These are phyloP conservation scores for Eurystomus gularis DNA, from an alignment of 2,113 vertebrate species.

Conservation along the genomic window DNA sequence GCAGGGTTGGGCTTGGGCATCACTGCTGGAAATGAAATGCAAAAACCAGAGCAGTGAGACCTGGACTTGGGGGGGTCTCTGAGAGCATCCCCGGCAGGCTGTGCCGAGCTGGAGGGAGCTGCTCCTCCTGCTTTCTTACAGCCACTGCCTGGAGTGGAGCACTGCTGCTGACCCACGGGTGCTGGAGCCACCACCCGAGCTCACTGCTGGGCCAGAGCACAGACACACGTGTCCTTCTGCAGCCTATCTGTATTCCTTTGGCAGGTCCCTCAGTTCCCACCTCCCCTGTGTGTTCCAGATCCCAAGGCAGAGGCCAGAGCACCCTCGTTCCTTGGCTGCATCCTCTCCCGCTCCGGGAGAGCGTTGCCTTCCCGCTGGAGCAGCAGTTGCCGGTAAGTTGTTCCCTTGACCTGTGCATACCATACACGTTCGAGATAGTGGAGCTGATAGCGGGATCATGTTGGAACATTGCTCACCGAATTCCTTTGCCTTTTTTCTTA, in stretches of 20 bases:
- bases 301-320: not conserved
- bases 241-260: not conserved
- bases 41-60: not conserved
- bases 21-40: not conserved
- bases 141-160: fast-evolving
- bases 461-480: conserved; percentile 60
- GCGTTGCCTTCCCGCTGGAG: not conserved
- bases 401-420: conserved; percentile 73
- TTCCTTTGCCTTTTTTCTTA: conserved; percentile 65
- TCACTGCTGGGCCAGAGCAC: fast-evolving
- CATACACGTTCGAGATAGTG: conserved; percentile 66
- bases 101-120: not conserved
- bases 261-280: not conserved
- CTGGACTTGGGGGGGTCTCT: fast-evolving
- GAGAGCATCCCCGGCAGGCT: not conserved
- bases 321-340: not conserved
- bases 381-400: conserved; percentile 49
- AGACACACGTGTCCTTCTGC: not conserved
- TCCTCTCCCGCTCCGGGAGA: not conserved
- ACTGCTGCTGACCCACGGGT: not conserved
- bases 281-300: not conserved
- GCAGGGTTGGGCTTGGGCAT: not conserved
- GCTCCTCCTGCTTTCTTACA: not conserved
- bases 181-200: not conserved
- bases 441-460: conserved; percentile 70